These are phyloP conservation scores for Calliopsis andreniformis DNA, from an alignment of 1,140 invertebrate species.

Conservation along the genomic window DNA sequence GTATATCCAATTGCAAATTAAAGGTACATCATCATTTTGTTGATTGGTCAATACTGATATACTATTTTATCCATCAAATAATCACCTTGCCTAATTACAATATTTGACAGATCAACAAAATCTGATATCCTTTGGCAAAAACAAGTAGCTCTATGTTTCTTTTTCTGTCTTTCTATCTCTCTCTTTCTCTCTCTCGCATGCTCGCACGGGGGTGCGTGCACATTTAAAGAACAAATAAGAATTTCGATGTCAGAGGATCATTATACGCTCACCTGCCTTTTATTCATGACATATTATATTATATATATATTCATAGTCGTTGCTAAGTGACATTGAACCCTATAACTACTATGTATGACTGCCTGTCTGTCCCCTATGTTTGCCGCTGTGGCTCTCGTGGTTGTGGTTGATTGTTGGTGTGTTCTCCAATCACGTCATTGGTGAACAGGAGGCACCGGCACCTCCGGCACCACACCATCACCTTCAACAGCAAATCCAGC, in stretches of 20 bases:
- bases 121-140: not conserved
- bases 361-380: conserved; percentile 82
- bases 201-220: conserved; percentile 30
- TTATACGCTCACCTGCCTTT: conserved; percentile 68
- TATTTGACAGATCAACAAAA: conserved; percentile 23
- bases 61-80: conserved; percentile 1
- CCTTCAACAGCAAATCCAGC: conserved; percentile 82
- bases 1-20: not conserved
- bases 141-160: not conserved
- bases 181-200: conserved; percentile 34
- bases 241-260: conserved; percentile 2
- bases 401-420: conserved; percentile 83
- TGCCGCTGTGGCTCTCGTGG: conserved; percentile 82
- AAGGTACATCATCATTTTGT: conserved; percentile 32
- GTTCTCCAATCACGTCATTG: conserved; percentile 81
- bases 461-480: conserved; percentile 81
- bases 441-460: conserved; percentile 81
- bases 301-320: conserved; percentile 69
- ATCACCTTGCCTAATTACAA: not conserved
- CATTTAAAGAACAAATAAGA: not conserved
- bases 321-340: conserved; percentile 77
- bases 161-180: too few species aligned
- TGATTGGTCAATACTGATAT: conserved; percentile 35
- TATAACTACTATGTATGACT: conserved; percentile 81
- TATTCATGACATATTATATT: conserved; percentile 63